Conservation (phyloP, 2,888 invertebrate species). For the Fragum whitleyi region DNA sequence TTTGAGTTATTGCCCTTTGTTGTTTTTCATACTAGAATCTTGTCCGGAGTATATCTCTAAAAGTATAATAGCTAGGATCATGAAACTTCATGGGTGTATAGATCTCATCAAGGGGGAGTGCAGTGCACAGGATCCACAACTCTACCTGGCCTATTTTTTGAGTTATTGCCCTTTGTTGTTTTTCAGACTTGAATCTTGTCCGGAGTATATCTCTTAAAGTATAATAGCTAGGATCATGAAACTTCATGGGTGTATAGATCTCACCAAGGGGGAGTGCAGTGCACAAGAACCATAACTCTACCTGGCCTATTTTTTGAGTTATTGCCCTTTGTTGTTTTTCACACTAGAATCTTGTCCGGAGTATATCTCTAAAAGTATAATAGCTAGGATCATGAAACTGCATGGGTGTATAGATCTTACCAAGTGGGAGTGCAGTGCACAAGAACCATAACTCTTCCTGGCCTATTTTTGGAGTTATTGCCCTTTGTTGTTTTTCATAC, state of each 20-base stretch:
- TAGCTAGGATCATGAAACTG: neutral
- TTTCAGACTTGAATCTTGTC: neutral
- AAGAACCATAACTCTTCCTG: neutral
- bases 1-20: no score
- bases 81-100: no score
- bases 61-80: no score
- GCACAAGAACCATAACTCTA: slow-evolving; percentile 1
- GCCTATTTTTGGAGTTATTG: neutral
- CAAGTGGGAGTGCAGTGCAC: neutral
- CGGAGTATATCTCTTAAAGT: slow-evolving; percentile 1
- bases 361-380: slow-evolving; percentile 1
- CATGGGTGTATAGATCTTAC: neutral
- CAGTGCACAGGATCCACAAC: neutral
- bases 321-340: neutral
- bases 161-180: slow-evolving; percentile 4
- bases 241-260: neutral
- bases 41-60: no score
- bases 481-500: slow-evolving; percentile 1
- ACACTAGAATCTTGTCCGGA: neutral
- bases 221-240: slow-evolving; percentile 1
- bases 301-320: neutral
- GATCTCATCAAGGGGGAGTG: neutral
- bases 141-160: neutral
- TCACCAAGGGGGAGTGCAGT: neutral
- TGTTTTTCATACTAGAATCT: no score